Evolutionary conservation across 2,797 vertebrate genomes (phyloP).

Genomic region (Sarcophilus harrisii): DNA sequence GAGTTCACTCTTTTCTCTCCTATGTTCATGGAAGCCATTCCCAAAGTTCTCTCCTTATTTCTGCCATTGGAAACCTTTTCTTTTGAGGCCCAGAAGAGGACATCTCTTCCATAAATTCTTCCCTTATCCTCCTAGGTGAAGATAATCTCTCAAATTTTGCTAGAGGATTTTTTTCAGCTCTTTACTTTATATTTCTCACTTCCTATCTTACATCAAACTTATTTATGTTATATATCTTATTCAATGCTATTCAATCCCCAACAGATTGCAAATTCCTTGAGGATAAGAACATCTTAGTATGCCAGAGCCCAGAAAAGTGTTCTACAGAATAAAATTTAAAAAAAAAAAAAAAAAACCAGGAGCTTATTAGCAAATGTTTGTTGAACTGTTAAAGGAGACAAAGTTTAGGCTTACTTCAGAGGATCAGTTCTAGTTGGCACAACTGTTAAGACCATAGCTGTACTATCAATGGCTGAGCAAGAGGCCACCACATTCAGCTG

Average conservation of each 20-base stretch:
- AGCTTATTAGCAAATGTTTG: neutral
- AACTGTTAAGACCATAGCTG: conserved; percentile 65
- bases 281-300: neutral
- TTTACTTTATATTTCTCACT: neutral
- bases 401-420: conserved; percentile 71
- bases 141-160: neutral
- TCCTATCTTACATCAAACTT: neutral
- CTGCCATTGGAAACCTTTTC: neutral
- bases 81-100: neutral
- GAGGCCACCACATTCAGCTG: conserved; percentile 79
- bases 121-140: neutral
- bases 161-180: neutral
- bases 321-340: neutral
- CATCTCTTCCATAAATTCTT: neutral
- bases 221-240: neutral
- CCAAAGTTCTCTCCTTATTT: neutral
- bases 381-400: neutral
- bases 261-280: neutral
- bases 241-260: neutral
- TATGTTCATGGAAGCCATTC: neutral
- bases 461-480: conserved; percentile 78
- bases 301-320: neutral
- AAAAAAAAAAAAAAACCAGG: neutral
- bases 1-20: neutral
- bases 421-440: conserved; percentile 67